phyloP scores from a whole-genome alignment of 2,113 vertebrate genomes.

The Saguinus midas region DNA sequence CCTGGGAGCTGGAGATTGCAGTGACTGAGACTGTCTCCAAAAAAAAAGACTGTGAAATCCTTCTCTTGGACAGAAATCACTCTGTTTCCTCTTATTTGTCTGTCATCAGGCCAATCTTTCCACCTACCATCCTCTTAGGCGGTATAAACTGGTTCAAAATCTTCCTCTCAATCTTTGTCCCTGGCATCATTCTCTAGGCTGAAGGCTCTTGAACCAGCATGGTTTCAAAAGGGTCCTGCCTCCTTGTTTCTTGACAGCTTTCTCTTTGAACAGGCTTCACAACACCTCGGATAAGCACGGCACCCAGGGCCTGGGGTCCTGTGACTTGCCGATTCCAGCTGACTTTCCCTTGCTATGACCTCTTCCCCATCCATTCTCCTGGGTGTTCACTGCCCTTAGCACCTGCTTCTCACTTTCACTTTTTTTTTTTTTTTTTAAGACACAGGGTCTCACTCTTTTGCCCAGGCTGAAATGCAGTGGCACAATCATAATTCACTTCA shows the following conservation, averaged over 20 bases:
- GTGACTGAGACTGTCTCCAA: too few species aligned
- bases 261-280: not conserved
- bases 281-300: not conserved
- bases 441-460: too few species aligned
- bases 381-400: not conserved
- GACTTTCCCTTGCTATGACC: not conserved
- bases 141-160: accelerated
- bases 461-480: too few species aligned
- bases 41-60: not conserved
- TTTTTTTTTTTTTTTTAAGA: not conserved
- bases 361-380: not conserved
- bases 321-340: accelerated
- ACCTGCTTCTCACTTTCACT: not conserved
- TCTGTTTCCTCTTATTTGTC: accelerated
- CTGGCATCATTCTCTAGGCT: not conserved
- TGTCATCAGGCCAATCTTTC: not conserved
- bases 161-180: not conserved
- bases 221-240: not conserved
- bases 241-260: not conserved
- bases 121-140: not conserved
- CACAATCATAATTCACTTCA: too few species aligned
- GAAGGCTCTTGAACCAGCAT: too few species aligned
- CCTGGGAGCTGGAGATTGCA: too few species aligned
- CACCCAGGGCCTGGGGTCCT: not conserved
- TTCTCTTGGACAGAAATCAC: accelerated